These are phyloP conservation scores for Pteronura brasiliensis DNA, from an alignment of 2,113 vertebrate genomes.

Conservation along the genomic window DNA sequence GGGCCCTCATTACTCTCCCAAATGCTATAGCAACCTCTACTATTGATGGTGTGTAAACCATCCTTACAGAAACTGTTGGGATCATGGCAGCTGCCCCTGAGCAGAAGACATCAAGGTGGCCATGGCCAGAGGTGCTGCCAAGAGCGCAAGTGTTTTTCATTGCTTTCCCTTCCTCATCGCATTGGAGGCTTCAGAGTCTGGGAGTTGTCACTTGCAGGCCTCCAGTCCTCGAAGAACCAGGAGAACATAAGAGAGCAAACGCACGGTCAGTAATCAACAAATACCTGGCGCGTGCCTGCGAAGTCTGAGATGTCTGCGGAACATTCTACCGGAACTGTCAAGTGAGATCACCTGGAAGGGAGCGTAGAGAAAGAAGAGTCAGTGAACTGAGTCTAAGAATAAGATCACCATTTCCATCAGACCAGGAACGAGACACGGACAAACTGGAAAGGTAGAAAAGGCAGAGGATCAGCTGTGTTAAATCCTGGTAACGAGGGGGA, in stretches of 20 bases:
- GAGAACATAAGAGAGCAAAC: neutral
- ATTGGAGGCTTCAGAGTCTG: neutral
- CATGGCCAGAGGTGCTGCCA: neutral
- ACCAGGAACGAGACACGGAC: neutral
- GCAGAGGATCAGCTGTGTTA: neutral
- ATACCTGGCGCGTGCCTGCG: neutral
- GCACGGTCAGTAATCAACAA: neutral
- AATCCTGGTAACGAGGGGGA: neutral
- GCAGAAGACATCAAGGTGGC: neutral
- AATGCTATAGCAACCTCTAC: neutral
- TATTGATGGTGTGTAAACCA: neutral
- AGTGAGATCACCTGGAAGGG: neutral
- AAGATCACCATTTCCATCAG: neutral
- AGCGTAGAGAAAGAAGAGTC: neutral
- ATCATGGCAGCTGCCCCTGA: neutral
- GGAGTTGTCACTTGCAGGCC: neutral
- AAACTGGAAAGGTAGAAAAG: neutral
- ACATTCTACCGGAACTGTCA: neutral
- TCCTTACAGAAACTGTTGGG: neutral
- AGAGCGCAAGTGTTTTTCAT: neutral
- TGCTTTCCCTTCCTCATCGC: neutral
- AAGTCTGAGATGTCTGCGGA: neutral
- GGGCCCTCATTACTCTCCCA: neutral
- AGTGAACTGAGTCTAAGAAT: neutral
- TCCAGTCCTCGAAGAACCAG: neutral